Base-by-base conservation (phyloP, 2,113 vertebrate genomes). In the Microcebus jonahi region DNA sequence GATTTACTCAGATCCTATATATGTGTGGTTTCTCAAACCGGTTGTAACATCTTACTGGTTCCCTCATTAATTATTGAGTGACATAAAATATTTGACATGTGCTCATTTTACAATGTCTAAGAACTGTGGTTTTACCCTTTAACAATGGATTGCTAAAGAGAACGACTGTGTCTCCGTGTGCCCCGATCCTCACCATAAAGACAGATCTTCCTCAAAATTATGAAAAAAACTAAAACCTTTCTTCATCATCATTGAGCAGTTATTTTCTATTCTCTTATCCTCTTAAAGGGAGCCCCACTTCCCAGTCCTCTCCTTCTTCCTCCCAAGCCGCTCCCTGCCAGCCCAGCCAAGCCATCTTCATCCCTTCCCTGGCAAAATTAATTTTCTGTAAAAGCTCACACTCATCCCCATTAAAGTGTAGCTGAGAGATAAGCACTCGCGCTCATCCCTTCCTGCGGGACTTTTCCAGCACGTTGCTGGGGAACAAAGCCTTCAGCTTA, bases 311-410 rank as follows among this genome's bases (percentile, higher is more conserved):
- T 65, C 70, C 76, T 73, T 20, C 10, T 15, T 85, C 67, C 36
- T 50, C 36, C 61, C 23, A 53, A 2, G 67, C 15, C 25, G 2
- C 6, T 67, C 11, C 14, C 53, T 68, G 65, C 18, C 36, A 81
- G 68, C 27, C 27, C 39, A 90, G 53, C 75, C 70, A 85, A 90
- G 27, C 4, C n/a, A 31, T 36, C 20, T 70, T 92, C 48, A 42
- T 83, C 20, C 48, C 27, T 39, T 50, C 48, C 15, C 25, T 61
- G 31, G 63, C 8, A 83, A 97, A 96, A 95, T 89, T 93, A 88
- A 89, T 77, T 80, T 93, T 93, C 83, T 91, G 3, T 91, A 93
- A 93, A 97, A 89, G 17, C 79, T 80, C 36, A 75, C 55, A 77
- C 17, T 91, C 68, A 48, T 75, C 39, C 23, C 48, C 75, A 91